Conservation (phyloP, 2,888 invertebrate species). For the Clivina fossor region DNA sequence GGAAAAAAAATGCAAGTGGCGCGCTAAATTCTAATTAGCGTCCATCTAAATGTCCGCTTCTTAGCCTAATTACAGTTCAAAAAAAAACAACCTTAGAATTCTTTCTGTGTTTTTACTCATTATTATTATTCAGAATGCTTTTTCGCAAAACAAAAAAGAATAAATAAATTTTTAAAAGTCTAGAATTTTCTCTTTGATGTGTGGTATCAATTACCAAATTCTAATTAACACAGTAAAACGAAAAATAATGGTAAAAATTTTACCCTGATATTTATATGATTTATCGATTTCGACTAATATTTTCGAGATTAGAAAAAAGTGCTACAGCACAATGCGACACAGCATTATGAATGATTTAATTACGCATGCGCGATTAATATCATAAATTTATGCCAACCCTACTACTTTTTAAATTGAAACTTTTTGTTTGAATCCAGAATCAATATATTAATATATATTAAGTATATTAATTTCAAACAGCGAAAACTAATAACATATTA, state of each 20-base stretch:
- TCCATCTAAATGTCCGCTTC: conserved; percentile 51
- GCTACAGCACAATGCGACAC: conserved; percentile 31
- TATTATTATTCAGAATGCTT: conserved; percentile 42
- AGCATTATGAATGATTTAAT: conserved; percentile 26
- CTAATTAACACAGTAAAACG: conserved; percentile 15
- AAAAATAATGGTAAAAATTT: conserved; percentile 8
- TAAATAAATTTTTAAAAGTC: too few species aligned
- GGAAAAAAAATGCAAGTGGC: conserved; percentile 5
- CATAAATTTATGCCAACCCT: too few species aligned
- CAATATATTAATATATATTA: too few species aligned
- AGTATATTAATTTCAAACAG: too few species aligned
- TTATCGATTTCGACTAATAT: conserved; percentile 9
- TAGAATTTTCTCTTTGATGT: conserved; percentile 29
- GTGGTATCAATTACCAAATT: conserved; percentile 21
- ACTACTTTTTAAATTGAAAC: too few species aligned
- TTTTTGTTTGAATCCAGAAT: too few species aligned
- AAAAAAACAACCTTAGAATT: conserved; percentile 48
- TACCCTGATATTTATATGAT: conserved; percentile 13
- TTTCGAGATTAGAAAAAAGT: too few species aligned
- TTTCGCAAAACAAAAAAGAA: conserved; percentile 45
- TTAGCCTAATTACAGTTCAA: conserved; percentile 49
- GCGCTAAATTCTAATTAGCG: conserved; percentile 33
- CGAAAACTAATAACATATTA: too few species aligned
- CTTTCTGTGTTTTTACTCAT: conserved; percentile 46
- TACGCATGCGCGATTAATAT: too few species aligned